Percentiles rank a stretch among this genome's conserved stretches.
Conservation (phyloP, 1,140 invertebrate species). For the Zaprionus kolodkinae region DNA sequence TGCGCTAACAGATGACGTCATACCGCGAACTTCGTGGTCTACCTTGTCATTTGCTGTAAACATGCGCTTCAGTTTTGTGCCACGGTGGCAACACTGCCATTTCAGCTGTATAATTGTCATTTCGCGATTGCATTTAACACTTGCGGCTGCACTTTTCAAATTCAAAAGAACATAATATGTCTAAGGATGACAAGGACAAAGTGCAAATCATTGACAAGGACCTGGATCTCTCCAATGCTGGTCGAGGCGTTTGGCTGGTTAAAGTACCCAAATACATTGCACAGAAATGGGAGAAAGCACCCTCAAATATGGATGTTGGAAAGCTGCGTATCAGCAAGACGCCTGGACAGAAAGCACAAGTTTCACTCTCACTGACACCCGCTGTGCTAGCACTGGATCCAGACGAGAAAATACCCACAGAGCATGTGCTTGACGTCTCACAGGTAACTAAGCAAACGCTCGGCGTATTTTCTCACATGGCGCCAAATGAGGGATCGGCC, state of each 20-base stretch:
- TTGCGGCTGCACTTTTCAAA: conserved; percentile 24
- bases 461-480: conserved; percentile 93
- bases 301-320: conserved; percentile 87
- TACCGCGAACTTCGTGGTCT: not conserved
- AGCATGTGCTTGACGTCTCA: conserved; percentile 95
- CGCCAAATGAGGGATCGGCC: conserved; percentile 71
- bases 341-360: conserved; percentile 86
- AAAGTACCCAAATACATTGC: conserved; percentile 99
- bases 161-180: conserved; percentile 57
- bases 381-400: conserved; percentile 82
- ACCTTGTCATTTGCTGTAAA: not conserved
- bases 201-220: conserved; percentile 87
- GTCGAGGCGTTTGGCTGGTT: conserved; percentile 96
- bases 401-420: conserved; percentile 84
- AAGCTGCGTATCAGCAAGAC: conserved; percentile 86
- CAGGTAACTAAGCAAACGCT: conserved; percentile 94
- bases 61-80: not conserved
- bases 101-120: conserved; percentile 27
- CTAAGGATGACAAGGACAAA: conserved; percentile 79
- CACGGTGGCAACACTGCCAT: conserved; percentile 11
- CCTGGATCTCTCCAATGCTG: conserved; percentile 94
- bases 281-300: conserved; percentile 91
- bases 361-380: conserved; percentile 86
- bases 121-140: conserved; percentile 29
- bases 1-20: conserved; percentile 9